These are phyloP conservation scores for Leptogaster cylindrica DNA, from an alignment of 2,888 invertebrate genomes.

Conservation along the genomic window DNA sequence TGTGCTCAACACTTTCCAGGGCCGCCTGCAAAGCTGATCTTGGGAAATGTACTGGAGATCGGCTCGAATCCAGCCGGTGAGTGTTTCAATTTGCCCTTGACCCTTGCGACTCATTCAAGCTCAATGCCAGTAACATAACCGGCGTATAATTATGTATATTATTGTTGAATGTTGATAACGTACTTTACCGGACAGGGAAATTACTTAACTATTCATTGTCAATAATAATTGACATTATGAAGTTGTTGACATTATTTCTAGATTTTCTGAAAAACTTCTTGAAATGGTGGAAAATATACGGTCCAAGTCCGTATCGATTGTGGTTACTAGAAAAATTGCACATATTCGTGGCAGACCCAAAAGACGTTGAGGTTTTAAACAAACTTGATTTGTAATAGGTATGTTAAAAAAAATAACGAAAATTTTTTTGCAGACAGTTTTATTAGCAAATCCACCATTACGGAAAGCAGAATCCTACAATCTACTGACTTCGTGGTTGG, in stretches of 20 bases:
- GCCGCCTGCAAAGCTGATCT: neutral
- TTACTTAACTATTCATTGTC: too few species aligned
- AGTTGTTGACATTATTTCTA: too few species aligned
- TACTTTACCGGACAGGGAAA: too few species aligned
- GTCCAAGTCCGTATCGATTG: conserved; percentile 49
- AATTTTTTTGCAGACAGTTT: conserved; percentile 50
- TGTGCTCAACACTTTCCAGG: neutral
- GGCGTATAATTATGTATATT: too few species aligned
- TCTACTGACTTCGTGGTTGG: conserved; percentile 62
- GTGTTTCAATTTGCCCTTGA: too few species aligned
- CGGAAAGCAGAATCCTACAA: conserved; percentile 62
- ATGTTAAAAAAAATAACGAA: neutral
- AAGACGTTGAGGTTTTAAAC: conserved; percentile 52
- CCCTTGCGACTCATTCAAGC: too few species aligned
- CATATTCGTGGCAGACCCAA: conserved; percentile 50
- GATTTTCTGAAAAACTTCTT: conserved; percentile 7
- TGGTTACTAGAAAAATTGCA: conserved; percentile 52
- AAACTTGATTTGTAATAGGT: neutral
- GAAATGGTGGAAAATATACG: conserved; percentile 52
- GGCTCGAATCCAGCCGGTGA: conserved; percentile 3
- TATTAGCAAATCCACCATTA: conserved; percentile 61
- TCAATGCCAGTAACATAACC: too few species aligned
- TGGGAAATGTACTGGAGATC: neutral
- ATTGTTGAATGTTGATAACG: neutral
- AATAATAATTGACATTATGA: too few species aligned